These are phyloP conservation scores for Phorcus lineatus DNA, from an alignment of 2,888 invertebrate species.

Conservation along the genomic window DNA sequence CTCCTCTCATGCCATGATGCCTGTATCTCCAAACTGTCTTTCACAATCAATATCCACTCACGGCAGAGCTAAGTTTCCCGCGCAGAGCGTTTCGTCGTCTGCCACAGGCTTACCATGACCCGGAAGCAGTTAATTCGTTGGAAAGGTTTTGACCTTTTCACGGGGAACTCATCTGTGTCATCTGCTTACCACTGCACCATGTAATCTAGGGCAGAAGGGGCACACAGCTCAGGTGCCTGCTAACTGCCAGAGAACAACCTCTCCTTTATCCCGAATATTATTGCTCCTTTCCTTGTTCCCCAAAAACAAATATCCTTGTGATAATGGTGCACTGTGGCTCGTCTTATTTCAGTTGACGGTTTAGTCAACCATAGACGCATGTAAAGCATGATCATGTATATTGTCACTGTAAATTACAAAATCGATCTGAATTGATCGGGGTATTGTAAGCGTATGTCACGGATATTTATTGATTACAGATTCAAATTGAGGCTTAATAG, in stretches of 20 bases:
- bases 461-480: neutral
- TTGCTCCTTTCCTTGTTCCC: neutral
- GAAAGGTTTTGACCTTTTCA: neutral
- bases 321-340: neutral
- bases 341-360: neutral
- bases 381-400: neutral
- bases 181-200: neutral
- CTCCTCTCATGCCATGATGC: conserved; percentile 7
- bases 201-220: neutral
- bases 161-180: neutral
- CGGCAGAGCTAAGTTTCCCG: conserved; percentile 10
- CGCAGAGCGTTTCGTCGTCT: neutral
- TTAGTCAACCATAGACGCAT: neutral
- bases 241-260: neutral
- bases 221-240: neutral
- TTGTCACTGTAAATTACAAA: neutral
- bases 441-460: neutral
- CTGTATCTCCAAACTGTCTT: conserved; percentile 1
- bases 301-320: neutral
- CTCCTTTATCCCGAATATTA: neutral
- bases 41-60: conserved; percentile 1
- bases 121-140: neutral
- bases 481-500: neutral
- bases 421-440: neutral
- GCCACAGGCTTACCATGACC: conserved; percentile 9